These are phyloP conservation scores for Nestor notabilis DNA, from an alignment of 2,113 vertebrate species.

Conservation along the genomic window DNA sequence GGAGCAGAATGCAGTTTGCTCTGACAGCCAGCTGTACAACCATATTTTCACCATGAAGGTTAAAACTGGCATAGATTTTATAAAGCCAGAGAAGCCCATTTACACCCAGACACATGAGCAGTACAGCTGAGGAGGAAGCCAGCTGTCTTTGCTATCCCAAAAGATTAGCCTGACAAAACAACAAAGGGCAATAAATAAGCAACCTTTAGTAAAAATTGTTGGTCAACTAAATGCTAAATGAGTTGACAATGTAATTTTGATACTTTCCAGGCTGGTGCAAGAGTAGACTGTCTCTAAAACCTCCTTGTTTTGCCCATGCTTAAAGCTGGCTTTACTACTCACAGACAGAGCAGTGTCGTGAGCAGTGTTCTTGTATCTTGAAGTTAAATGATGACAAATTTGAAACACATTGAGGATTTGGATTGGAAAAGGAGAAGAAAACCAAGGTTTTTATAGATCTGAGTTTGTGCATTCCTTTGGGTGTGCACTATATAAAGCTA, in stretches of 20 bases:
- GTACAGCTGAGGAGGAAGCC: not conserved
- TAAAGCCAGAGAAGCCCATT: not conserved
- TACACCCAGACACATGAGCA: not conserved
- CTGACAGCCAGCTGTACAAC: not conserved
- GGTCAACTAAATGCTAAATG: not conserved
- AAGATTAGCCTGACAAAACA: not conserved
- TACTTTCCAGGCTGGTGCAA: not conserved
- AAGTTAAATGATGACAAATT: not conserved
- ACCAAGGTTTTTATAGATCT: not conserved
- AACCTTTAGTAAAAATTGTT: not conserved
- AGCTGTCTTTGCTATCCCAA: not conserved
- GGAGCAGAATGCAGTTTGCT: not conserved
- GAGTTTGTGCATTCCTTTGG: not conserved
- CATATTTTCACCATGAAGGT: rapidly evolving
- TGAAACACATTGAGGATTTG: not conserved
- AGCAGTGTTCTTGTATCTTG: not conserved
- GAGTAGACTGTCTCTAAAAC: not conserved
- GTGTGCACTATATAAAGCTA: not conserved
- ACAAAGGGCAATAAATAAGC: not conserved
- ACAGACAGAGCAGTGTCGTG: not conserved
- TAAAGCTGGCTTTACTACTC: not conserved
- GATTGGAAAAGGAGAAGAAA: not conserved
- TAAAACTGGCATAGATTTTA: not conserved
- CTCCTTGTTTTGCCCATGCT: not conserved
- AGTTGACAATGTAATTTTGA: not conserved